A percentile compares a stretch with the other conserved stretches of the same genome.
Conservation (phyloP, 2,888 invertebrate species). For the Tinea semifulvella region DNA sequence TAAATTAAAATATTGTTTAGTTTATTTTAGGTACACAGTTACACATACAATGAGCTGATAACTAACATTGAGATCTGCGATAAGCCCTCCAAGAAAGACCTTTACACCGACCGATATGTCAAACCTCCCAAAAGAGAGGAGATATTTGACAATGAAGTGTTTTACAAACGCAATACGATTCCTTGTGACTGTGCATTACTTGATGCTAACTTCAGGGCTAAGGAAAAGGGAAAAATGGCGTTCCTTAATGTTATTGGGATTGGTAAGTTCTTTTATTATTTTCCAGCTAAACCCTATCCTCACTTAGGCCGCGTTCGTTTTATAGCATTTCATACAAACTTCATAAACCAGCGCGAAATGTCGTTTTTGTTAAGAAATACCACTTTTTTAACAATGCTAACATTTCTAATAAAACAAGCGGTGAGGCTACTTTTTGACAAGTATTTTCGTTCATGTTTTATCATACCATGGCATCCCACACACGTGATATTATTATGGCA, state of each 20-base stretch:
- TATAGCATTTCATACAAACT: too few relatives aligned
- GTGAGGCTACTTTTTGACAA: too few relatives aligned
- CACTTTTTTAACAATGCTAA: too few relatives aligned
- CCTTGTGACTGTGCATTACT: constrained; percentile 69
- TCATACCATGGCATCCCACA: too few relatives aligned
- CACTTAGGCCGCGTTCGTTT: too few relatives aligned
- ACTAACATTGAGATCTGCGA: constrained; percentile 33
- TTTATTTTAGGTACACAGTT: constrained; percentile 37
- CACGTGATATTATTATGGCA: too few relatives aligned
- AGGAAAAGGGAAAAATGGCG: constrained; percentile 52
- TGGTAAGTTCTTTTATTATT: constrained; percentile 35
- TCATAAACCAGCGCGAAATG: too few relatives aligned
- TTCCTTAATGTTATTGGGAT: constrained; percentile 74
- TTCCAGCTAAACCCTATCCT: not conserved
- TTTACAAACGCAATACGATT: constrained; percentile 60
- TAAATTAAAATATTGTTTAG: too few relatives aligned
- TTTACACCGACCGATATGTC: constrained; percentile 40
- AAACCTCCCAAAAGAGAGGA: constrained; percentile 21
- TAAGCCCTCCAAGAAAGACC: constrained; percentile 28
- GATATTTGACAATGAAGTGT: constrained; percentile 49
- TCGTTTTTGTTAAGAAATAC: too few relatives aligned
- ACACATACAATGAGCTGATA: constrained; percentile 39
- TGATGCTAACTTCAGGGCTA: constrained; percentile 69
- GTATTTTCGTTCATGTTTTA: too few relatives aligned
- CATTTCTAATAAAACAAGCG: too few relatives aligned